Evolutionary conservation across 2,888 invertebrate genomes (phyloP).

Genomic region (Tipula lateralis): DNA sequence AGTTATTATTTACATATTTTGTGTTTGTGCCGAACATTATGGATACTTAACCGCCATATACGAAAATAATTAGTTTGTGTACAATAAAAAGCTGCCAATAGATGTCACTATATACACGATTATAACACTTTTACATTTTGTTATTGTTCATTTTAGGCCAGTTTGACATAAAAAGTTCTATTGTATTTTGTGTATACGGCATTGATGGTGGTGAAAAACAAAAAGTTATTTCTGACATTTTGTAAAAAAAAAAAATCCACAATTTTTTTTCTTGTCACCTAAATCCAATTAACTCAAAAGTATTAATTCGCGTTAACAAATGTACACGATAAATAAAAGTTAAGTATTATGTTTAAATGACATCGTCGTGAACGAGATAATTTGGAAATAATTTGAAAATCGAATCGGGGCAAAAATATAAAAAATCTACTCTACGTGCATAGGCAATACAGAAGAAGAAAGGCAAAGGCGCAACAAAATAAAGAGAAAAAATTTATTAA

Average conservation of each 20-base stretch:
- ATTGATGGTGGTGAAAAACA: constrained; percentile 24
- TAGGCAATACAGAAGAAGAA: background rate
- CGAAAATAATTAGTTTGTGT: background rate
- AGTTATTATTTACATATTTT: background rate
- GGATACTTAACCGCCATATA: background rate
- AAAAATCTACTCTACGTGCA: background rate
- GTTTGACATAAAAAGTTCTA: background rate
- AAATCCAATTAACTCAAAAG: constrained; percentile 4
- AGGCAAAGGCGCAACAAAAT: constrained; percentile 19
- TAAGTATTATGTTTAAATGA: background rate
- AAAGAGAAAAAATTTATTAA: background rate
- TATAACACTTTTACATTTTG: background rate
- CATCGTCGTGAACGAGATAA: background rate
- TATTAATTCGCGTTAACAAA: background rate
- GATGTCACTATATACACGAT: background rate
- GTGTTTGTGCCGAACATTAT: background rate
- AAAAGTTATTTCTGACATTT: background rate
- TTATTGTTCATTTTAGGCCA: background rate
- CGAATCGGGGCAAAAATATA: background rate
- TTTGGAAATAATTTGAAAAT: background rate
- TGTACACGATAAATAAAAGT: background rate
- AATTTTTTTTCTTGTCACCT: constrained; percentile 19
- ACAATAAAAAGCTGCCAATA: background rate
- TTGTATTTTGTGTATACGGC: background rate
- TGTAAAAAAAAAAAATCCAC: background rate